Percentiles rank a stretch among this genome's conserved stretches.
Conservation (phyloP, 2,888 invertebrate genomes). For the Eupithecia abbreviata region DNA sequence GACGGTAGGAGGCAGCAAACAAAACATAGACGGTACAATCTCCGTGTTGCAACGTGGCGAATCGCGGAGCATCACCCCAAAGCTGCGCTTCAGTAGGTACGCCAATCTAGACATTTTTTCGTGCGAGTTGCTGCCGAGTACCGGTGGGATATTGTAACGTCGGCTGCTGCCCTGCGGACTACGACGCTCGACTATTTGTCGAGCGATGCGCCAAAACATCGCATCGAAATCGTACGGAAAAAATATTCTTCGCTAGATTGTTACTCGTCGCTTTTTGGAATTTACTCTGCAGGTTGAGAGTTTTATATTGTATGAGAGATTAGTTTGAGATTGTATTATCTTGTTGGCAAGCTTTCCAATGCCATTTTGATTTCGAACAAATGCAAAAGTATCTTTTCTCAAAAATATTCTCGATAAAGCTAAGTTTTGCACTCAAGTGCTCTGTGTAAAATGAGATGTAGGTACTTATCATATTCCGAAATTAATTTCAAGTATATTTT, state of each 20-base stretch:
- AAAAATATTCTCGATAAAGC: conserved; percentile 22
- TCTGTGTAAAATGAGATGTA: neutral
- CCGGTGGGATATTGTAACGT: conserved; percentile 70
- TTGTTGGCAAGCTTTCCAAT: conserved; percentile 76
- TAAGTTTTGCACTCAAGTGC: neutral
- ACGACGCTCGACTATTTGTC: conserved; percentile 75
- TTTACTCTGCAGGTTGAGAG: conserved; percentile 72
- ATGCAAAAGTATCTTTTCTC: conserved; percentile 50
- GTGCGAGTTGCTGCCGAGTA: conserved; percentile 55
- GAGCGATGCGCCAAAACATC: conserved; percentile 82
- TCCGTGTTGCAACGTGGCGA: conserved; percentile 78
- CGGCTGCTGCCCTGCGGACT: conserved; percentile 77
- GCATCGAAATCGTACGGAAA: conserved; percentile 79
- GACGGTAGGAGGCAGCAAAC: conserved; percentile 78
- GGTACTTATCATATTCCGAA: neutral
- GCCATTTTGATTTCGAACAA: conserved; percentile 72
- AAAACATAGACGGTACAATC: conserved; percentile 78
- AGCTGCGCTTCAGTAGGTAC: conserved; percentile 65
- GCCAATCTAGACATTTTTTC: conserved; percentile 80
- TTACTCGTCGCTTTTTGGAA: conserved; percentile 75
- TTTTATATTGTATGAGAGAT: conserved; percentile 75
- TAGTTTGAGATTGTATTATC: conserved; percentile 76
- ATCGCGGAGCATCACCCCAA: conserved; percentile 75
- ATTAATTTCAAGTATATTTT: neutral
- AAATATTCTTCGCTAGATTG: conserved; percentile 78